These are phyloP conservation scores for Patiria miniata DNA, from an alignment of 35 echinoderm and acorn worm genomes.

Conservation along the genomic window DNA sequence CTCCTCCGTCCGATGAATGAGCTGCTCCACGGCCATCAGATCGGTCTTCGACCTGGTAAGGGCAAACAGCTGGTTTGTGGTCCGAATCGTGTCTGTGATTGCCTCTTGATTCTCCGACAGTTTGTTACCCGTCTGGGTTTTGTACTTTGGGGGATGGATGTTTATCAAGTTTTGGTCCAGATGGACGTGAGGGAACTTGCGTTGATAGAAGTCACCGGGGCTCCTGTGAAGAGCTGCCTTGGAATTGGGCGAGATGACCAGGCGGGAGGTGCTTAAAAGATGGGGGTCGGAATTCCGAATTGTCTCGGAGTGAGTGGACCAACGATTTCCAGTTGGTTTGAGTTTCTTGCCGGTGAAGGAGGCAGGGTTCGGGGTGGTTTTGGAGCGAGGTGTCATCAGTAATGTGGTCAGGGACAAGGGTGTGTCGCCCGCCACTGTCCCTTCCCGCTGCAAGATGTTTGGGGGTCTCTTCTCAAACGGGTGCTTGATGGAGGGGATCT, in stretches of 20 bases:
- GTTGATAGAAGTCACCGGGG: neutral
- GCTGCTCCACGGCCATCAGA: conserved; percentile 11
- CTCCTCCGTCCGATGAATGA: neutral
- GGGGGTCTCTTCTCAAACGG: neutral
- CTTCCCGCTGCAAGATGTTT: neutral
- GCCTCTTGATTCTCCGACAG: neutral
- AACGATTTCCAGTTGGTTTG: neutral
- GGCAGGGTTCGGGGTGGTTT: neutral
- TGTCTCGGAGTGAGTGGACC: neutral
- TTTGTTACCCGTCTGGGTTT: neutral
- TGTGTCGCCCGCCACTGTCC: neutral
- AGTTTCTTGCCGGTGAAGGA: neutral
- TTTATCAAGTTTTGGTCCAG: neutral
- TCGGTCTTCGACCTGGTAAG: neutral
- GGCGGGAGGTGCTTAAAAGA: neutral
- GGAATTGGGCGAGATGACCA: neutral
- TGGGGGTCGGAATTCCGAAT: neutral
- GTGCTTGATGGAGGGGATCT: conserved; percentile 7
- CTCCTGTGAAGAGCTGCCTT: neutral
- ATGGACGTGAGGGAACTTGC: neutral
- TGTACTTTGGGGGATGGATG: neutral
- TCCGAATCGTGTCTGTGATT: neutral
- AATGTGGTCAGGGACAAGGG: neutral
- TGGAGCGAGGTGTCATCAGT: neutral
- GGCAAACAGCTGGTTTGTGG: neutral